phyloP scores from a whole-genome alignment of 1,140 invertebrate species.

The Ceratitis capitata region DNA sequence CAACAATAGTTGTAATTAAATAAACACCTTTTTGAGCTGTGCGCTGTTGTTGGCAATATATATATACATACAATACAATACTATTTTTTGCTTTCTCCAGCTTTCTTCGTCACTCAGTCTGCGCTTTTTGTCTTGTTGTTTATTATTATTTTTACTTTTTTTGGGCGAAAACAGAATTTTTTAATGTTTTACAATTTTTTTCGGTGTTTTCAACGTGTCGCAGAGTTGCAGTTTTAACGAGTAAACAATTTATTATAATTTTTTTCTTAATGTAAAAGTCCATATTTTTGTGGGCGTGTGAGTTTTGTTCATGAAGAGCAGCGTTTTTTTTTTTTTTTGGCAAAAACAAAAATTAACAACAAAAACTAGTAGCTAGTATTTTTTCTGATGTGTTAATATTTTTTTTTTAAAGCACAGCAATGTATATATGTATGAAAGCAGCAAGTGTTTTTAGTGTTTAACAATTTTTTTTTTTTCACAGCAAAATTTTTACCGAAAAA shows the following conservation, averaged over 20 bases:
- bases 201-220: background rate
- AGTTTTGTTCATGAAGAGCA: background rate
- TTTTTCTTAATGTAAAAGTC: background rate
- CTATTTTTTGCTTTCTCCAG: background rate
- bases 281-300: background rate
- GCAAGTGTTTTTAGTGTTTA: background rate
- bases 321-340: slow-evolving; percentile 1
- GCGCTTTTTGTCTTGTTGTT: background rate
- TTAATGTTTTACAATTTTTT: background rate
- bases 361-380: background rate
- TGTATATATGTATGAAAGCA: too few relatives aligned
- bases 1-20: background rate
- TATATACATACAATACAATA: too few relatives aligned
- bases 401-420: too few relatives aligned
- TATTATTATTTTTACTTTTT: background rate
- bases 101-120: background rate
- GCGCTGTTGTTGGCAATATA: background rate
- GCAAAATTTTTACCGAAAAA: background rate
- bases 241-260: background rate
- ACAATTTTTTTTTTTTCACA: slow-evolving; percentile 26
- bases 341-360: background rate
- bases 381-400: background rate
- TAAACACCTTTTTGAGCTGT: background rate
- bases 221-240: slow-evolving; percentile 25
- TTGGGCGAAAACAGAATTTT: background rate